Evolutionary conservation across 2,888 invertebrate genomes (phyloP).

Genomic region (Ischnura elegans): DNA sequence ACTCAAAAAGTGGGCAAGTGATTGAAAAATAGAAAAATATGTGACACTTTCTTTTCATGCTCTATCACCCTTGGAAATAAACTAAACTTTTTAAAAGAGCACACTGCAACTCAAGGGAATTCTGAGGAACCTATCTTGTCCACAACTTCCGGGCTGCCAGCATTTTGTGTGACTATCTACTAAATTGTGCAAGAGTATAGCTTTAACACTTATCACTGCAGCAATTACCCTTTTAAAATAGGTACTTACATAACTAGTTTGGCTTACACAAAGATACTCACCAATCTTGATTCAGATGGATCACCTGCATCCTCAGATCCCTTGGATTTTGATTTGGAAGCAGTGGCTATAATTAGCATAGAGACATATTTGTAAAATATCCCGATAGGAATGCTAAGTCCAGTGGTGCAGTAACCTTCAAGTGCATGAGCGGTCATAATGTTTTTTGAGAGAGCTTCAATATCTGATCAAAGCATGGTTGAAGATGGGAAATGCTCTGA

Average conservation of each 20-base stretch:
- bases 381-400: neutral
- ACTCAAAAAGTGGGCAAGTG: too few species aligned
- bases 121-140: too few species aligned
- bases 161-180: too few species aligned
- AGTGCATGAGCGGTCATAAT: neutral
- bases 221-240: too few species aligned
- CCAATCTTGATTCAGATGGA: neutral
- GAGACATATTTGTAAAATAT: neutral
- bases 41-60: too few species aligned
- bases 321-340: neutral
- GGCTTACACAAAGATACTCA: neutral
- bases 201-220: too few species aligned
- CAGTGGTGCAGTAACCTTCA: neutral
- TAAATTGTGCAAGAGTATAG: too few species aligned
- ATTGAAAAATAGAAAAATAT: too few species aligned
- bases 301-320: neutral
- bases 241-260: neutral
- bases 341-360: slow-evolving; percentile 12
- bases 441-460: neutral
- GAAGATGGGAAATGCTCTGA: neutral
- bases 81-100: too few species aligned
- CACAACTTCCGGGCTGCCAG: too few species aligned
- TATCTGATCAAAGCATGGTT: neutral
- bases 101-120: too few species aligned
- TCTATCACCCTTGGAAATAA: too few species aligned